Base-by-base conservation (phyloP, 2,888 invertebrate species). In the Meiosimyza decipiens region DNA sequence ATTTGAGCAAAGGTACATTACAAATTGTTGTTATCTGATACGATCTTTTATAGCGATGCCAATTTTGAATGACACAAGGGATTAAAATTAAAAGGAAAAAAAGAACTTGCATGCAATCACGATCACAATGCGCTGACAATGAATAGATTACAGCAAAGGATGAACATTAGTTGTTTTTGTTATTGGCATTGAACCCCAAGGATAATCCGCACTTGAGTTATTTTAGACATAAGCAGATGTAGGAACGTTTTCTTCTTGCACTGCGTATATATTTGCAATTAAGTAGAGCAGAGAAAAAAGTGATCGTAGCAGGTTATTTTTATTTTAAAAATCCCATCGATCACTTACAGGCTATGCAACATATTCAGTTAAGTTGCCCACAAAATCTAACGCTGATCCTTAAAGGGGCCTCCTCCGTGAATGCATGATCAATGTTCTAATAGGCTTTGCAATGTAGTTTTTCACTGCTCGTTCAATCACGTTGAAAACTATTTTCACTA, bases 41-140 rank as follows among this genome's bases (percentile, higher is more conserved):
- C 49, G 28, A 54, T 33, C 6, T 33, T 33, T 40, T 33, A 13
- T 13, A 11, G 60, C 15, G 50, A 69, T 59, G 59, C 50, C 68
- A 59, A 69, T 50, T 59, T 59, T 60, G 51, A 47, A 51, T 40
- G 69, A 69, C 69, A 62, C 60, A 60, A 62, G 62, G 69, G 69
- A 62, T 69, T 69, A 69, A 62, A 69, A 60, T 50, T 50, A 68
- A 51, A 40, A 28, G 12, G 33, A 28, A 28, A 33, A 28, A 40
- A 40, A 40, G 9, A 40, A 40, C 40, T 12, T 51, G 13, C 12
- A 40, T 64, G 22, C 52, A 15, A 16, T 15, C 15, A 22, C 5
- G 28, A 51, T 28, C 50, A 28, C 65, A 65, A 11, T n/a, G 12
- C 12, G 6, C 60, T 33, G 60, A 49, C 62, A 40, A 49, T 49